Conservation (phyloP, 1,140 invertebrate species). For the Lanistes nyassanus region DNA sequence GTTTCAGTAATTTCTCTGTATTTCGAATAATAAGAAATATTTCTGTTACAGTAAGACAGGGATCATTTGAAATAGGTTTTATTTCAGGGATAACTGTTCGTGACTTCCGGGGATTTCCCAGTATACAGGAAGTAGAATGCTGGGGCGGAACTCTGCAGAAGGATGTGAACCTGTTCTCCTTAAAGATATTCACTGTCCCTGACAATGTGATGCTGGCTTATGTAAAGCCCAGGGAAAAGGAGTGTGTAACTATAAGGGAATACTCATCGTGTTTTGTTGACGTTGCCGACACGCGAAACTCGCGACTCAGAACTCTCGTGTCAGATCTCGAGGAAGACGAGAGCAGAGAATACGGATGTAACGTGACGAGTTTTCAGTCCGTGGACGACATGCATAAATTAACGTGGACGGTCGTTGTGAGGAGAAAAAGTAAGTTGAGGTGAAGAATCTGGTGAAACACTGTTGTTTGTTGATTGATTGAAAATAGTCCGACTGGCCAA, state of each 20-base stretch:
- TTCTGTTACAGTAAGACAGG: too few relatives aligned
- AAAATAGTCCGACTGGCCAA: too few relatives aligned
- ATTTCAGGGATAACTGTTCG: constrained; percentile 4
- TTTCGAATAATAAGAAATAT: too few relatives aligned
- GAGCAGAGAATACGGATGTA: constrained; percentile 6
- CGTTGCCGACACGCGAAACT: background rate
- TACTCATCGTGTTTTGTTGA: constrained; percentile 18
- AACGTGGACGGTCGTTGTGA: constrained; percentile 12
- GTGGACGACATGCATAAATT: background rate
- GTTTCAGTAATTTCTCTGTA: too few relatives aligned
- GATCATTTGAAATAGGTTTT: too few relatives aligned
- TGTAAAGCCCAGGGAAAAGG: background rate
- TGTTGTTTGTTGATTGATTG: too few relatives aligned
- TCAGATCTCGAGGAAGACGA: constrained; percentile 12
- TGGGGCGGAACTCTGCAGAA: background rate
- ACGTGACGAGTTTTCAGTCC: background rate
- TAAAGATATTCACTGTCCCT: background rate
- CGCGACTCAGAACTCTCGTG: constrained; percentile 4
- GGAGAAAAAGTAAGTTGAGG: constrained; percentile 10
- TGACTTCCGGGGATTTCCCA: constrained; percentile 15
- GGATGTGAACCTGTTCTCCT: constrained; percentile 14
- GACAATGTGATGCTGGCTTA: background rate
- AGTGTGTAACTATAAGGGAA: constrained; percentile 5
- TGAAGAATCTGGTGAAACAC: too few relatives aligned
- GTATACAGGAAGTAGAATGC: constrained; percentile 26